Evolutionary conservation across 2,888 invertebrate species (phyloP), one percentile per base, ranked within the genome.

Genomic region (Zygothrica quintamaculata): DNA sequence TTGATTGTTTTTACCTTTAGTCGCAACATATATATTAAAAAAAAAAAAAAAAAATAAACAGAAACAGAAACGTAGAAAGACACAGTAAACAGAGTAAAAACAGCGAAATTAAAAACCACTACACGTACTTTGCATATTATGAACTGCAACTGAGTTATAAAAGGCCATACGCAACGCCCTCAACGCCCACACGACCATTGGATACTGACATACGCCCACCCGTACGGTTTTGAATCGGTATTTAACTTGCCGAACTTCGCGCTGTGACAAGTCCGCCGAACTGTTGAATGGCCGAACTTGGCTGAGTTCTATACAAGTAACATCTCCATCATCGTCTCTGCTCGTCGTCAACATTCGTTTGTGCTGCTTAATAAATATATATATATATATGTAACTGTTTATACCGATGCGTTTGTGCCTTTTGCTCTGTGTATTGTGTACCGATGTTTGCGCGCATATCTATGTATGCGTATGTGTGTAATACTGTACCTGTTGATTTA

Each of bases 401-500:
- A 29, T 8, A 29, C 29, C 9, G 7, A n/a, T 29, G 29, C 29
- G 29, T 31, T 36, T 34, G 50, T 12, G 42, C 18, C 18, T 22
- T 22, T 22, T 5, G 18, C 3, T 42, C 25, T 33, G 52, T 44
- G 66, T 55, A 18, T 33, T 31, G 42, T 34, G 50, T 12, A 36
- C n/a, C n/a, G n/a, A n/a, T 16, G 12, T 39, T 44, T 25, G 34
- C 13, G 39, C 31, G 25, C 39, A 4, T 39, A 8, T 25, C 22
- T 25, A n/a, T 37, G 31, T 51, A 15, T 11, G 33, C 6, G 31
- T 16, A n/a, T 39, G 44, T 25, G 34, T 16, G 39, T 33, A 4
- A 33, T 31, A 48, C 44, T 64, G 57, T 77, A 81, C 87, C 87
- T 86, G 86, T 81, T 84, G 81, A 77, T 64, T 74, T 77, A 86